Base-by-base conservation (phyloP, 2,113 vertebrate genomes). In the Lamprotornis superbus region DNA sequence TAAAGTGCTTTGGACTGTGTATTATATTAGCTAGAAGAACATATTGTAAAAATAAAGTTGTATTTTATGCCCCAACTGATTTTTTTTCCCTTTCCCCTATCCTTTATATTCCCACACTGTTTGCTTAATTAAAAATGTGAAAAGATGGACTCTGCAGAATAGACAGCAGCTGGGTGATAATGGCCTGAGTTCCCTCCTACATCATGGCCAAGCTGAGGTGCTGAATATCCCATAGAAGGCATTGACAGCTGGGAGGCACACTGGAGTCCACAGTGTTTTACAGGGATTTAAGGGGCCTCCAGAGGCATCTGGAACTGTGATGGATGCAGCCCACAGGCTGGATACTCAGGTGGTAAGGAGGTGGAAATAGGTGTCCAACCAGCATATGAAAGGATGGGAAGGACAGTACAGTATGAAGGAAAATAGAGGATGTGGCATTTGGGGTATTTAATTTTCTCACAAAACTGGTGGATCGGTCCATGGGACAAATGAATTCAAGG, bases 1-100 rank as follows among this genome's bases (percentile, higher is more conserved):
- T 93, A 86, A 96, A 93, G 35, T 92, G 87, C 75, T 75, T 55
- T 91, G 78, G 68, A 19, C 68, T 81, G 52, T 88, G 92, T 30
- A 53, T 78, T 95, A 78, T 71, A 93, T 56, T 39, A 93, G 56
- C 68, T 83, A 64, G 35, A 92, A 82, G 23, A 80, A 63, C 47
- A 28, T 86, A 88, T 83, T 73, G 56, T 59, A 55, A 70, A 80
- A 97, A 81, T 31, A 39, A 24, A 25, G 44, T 63, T 80, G 20
- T 69, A 35, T 93, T 88, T 93, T 83, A 56, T 33, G 15, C 64
- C 37, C 7, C 44, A 8, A 7, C 15, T 28, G 16, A 15, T 30
- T 27, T 12, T 61, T 11, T 15, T 50, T 28, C 44, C 2, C 5
- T 40, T 65, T 15, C 3, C 8, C 22, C 22, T 63, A 86, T 70